These are phyloP conservation scores for Oceanodroma leucorhoa DNA, from an alignment of 2,797 vertebrate genomes.

Conservation along the genomic window DNA sequence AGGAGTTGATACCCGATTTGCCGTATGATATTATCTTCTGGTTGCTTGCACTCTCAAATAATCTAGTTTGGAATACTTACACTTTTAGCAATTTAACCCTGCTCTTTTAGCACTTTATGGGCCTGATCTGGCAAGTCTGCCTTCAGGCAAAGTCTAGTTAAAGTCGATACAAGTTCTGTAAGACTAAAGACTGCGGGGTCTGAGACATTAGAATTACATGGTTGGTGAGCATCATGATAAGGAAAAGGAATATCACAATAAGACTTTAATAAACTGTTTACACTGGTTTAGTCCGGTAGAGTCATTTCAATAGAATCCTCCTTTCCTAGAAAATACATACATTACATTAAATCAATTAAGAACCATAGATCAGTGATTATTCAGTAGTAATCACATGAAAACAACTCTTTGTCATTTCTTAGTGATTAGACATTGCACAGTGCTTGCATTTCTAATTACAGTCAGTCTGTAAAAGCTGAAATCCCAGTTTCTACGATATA, in stretches of 20 bases:
- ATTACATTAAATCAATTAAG: slow-evolving; percentile 46
- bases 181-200: not conserved
- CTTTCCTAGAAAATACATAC: not conserved
- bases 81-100: slow-evolving; percentile 5
- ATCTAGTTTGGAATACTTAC: not conserved
- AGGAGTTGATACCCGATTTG: not conserved
- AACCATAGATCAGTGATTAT: slow-evolving; percentile 35
- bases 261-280: slow-evolving; percentile 26
- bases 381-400: slow-evolving; percentile 33
- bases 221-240: slow-evolving; percentile 17
- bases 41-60: not conserved
- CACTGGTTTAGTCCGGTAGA: not conserved
- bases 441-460: slow-evolving; percentile 60
- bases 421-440: slow-evolving; percentile 15
- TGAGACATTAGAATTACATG: slow-evolving; percentile 26
- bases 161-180: not conserved
- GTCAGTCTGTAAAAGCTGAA: slow-evolving; percentile 37
- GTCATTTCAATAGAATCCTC: not conserved
- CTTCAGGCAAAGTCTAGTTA: not conserved
- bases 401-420: slow-evolving; percentile 50
- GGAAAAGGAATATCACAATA: slow-evolving; percentile 26
- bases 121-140: not conserved
- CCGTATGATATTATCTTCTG: not conserved
- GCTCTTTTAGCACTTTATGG: not conserved
- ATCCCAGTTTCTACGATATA: not conserved